Conservation (phyloP, 2,888 invertebrate species). For the Osedax frankpressi region DNA sequence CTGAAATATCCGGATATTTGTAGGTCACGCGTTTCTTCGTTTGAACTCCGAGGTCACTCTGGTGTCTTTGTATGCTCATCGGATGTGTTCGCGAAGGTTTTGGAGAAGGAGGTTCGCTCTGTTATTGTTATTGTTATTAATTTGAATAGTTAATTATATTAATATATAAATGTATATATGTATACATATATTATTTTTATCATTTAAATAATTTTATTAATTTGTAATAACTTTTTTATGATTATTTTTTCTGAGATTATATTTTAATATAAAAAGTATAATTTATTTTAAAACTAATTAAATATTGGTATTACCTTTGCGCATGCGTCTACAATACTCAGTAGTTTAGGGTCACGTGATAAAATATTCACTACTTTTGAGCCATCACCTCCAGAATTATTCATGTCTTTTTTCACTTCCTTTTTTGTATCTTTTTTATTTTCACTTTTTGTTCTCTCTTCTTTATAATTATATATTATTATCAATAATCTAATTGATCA, state of each 20-base stretch:
- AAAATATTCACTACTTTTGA: not conserved
- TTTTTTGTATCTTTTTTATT: not conserved
- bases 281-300: too few species aligned
- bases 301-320: too few species aligned
- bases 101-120: conserved; percentile 65
- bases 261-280: too few species aligned
- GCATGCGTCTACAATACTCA: not conserved
- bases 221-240: too few species aligned
- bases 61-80: conserved; percentile 47
- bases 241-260: too few species aligned
- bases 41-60: conserved; percentile 65
- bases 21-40: conserved; percentile 73
- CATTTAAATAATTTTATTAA: not conserved
- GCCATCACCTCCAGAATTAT: not conserved
- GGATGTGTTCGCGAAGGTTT: conserved; percentile 29
- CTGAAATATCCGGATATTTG: conserved; percentile 45
- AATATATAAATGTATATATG: not conserved
- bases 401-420: not conserved
- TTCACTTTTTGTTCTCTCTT: not conserved
- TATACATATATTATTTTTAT: not conserved
- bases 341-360: not conserved
- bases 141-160: not conserved
- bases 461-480: not conserved
- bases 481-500: too few species aligned
- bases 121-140: conserved; percentile 50